Base-by-base conservation (phyloP, 2,888 invertebrate genomes). In the Agrochola circellaris region DNA sequence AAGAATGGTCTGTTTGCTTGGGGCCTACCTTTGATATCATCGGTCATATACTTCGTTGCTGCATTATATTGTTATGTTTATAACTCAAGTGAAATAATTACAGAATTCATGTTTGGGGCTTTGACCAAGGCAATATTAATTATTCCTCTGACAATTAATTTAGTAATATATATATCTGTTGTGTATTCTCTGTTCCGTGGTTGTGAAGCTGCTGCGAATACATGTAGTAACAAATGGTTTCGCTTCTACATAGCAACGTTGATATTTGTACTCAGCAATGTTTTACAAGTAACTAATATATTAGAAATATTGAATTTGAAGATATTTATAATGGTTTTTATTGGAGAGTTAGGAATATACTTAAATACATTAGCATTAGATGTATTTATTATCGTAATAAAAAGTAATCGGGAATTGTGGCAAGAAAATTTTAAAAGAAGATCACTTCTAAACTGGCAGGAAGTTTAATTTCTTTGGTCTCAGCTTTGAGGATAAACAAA, bases 231-330 rank as follows among this genome's bases (percentile, higher is more conserved):
- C 17, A 78, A 78, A 70, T 58, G 51, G 48, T 11, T 20, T 30
- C 64, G 79, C 0, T 78, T 78, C 30, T 78, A 78, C 6, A 77
- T 78, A 30, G 78, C 77, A 2, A 38, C 66, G 8, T 48, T 66
- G 8, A 66, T 66, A 30, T 48, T 67, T 67, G 1, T 48, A 23
- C 67, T 48, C 45, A 60, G 78, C n/a, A 70, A 78, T 58, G 8
- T 78, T n/a, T 8, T 78, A 9, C 48, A 69, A n/a, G 45, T 77
- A 48, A 56, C 77, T 5, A 17, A 5, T 38, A 1, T 77, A 15
- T 56, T 77, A 62, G 68, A 77, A 56, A 62, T 77, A 54, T 48
- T 77, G 8, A 48, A 77, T 23, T 6, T 77, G 17, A 34, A 54
- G 8, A 23, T 68, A 13, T 68, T 77, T 77, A 6, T 34, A 17